Conservation (phyloP, 2,797 vertebrate genomes). For the Ptychadena robeensis region DNA sequence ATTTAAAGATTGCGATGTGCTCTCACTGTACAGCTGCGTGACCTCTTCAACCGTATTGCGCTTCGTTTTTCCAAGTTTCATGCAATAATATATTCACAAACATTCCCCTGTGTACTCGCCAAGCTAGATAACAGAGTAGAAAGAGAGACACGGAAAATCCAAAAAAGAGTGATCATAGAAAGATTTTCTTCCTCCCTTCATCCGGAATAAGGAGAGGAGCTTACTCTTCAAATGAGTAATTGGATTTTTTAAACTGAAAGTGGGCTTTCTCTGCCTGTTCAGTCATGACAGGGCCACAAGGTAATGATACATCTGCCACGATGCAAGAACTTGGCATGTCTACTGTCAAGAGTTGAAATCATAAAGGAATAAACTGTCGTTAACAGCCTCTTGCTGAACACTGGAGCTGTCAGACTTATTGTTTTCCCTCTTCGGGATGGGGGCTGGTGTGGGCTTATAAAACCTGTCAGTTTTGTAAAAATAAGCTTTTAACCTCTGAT, state of each 20-base stretch:
- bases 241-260: conserved; percentile 72
- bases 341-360: conserved; percentile 95
- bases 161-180: conserved; percentile 63
- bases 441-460: conserved; percentile 75
- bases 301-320: conserved; percentile 95
- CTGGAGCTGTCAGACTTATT: conserved; percentile 86
- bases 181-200: conserved; percentile 47
- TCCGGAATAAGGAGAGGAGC: conserved; percentile 59
- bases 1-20: conserved; percentile 57
- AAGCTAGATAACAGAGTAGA: conserved; percentile 49
- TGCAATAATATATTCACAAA: conserved; percentile 42
- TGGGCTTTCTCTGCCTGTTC: conserved; percentile 69
- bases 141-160: conserved; percentile 34
- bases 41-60: conserved; percentile 45
- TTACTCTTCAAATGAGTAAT: conserved; percentile 72
- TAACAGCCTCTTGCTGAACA: conserved; percentile 89
- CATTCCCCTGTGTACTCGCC: conserved; percentile 36
- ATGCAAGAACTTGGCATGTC: conserved; percentile 94
- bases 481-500: conserved; percentile 80
- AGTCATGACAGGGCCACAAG: conserved; percentile 93
- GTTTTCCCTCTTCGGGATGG: conserved; percentile 74
- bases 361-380: conserved; percentile 97
- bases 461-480: conserved; percentile 82
- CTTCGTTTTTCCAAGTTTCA: conserved; percentile 19
- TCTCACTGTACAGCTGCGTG: conserved; percentile 36